phyloP scores from a whole-genome alignment of 1,140 invertebrate genomes.

The Mycetomoellerius zeteki region DNA sequence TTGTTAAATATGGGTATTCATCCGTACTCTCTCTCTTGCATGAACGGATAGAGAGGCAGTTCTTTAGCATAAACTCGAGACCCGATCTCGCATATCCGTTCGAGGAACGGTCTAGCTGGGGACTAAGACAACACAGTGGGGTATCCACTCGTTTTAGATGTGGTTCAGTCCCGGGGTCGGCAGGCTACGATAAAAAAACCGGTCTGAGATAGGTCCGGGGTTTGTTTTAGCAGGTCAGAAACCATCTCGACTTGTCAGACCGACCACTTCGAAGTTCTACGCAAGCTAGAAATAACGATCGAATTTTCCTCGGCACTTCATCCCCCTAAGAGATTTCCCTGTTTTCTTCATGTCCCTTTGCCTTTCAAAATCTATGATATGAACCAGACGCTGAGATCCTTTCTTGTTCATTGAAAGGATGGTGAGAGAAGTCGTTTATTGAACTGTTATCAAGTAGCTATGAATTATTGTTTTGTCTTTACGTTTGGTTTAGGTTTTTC shows the following conservation, averaged over 20 bases:
- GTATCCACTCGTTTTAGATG: slow-evolving; percentile 59
- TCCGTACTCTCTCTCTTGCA: not conserved
- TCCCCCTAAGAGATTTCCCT: not conserved
- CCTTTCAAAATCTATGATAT: slow-evolving; percentile 10
- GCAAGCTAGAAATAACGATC: slow-evolving; percentile 71
- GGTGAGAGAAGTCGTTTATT: slow-evolving; percentile 23
- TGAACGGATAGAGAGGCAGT: not conserved
- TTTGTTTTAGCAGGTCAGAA: slow-evolving; percentile 80
- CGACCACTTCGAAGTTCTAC: slow-evolving; percentile 35
- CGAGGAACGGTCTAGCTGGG: slow-evolving; percentile 45
- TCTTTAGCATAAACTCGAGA: slow-evolving; percentile 19
- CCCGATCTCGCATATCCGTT: slow-evolving; percentile 7
- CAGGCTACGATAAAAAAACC: slow-evolving; percentile 61
- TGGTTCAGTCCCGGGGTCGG: slow-evolving; percentile 33
- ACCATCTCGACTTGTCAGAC: slow-evolving; percentile 51
- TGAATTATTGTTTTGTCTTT: not conserved
- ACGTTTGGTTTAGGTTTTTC: not conserved
- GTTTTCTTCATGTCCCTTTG: not conserved
- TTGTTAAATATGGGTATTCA: slow-evolving; percentile 18
- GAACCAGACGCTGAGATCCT: slow-evolving; percentile 24
- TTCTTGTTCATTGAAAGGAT: slow-evolving; percentile 32
- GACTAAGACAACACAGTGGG: slow-evolving; percentile 74
- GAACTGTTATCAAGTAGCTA: not conserved
- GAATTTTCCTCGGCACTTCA: slow-evolving; percentile 36
- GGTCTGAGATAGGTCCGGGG: slow-evolving; percentile 72